Percentiles rank a stretch among this genome's conserved stretches.
Evolutionary conservation across 2,797 vertebrate genomes (phyloP).

Genomic region (Chaunax sp.): DNA sequence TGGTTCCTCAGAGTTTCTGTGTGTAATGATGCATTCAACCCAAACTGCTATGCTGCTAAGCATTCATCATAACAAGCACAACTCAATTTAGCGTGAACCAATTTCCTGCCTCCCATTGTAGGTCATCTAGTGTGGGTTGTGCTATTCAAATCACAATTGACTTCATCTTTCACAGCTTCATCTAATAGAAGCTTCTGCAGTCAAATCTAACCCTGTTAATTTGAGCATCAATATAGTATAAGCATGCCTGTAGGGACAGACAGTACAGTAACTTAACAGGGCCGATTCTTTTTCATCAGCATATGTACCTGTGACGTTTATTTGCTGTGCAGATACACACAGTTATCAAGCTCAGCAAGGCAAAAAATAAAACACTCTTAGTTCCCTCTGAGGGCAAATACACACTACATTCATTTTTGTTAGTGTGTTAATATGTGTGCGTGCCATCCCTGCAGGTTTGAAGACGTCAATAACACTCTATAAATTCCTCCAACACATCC

Average conservation of each 20-base stretch:
- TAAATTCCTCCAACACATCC: constrained; percentile 75
- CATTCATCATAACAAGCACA: constrained; percentile 80
- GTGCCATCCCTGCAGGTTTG: constrained; percentile 75
- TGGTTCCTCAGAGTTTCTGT: constrained; percentile 35
- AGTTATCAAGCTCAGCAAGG: constrained; percentile 54
- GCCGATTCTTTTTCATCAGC: constrained; percentile 79
- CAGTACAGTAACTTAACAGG: constrained; percentile 73
- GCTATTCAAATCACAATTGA: constrained; percentile 83
- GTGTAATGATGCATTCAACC: constrained; percentile 71
- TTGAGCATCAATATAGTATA: constrained; percentile 80
- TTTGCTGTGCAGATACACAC: constrained; percentile 72
- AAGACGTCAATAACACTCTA: constrained; percentile 80
- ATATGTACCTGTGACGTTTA: constrained; percentile 80
- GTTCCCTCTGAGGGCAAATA: constrained; percentile 48
- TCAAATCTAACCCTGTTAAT: constrained; percentile 83
- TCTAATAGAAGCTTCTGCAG: constrained; percentile 80
- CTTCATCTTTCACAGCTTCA: constrained; percentile 83
- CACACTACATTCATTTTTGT: constrained; percentile 53
- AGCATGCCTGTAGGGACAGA: constrained; percentile 69
- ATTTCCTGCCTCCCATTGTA: constrained; percentile 72
- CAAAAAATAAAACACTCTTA: constrained; percentile 42
- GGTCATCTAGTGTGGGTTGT: constrained; percentile 63
- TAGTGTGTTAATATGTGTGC: constrained; percentile 49
- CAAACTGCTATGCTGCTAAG: constrained; percentile 61
- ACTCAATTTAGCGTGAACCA: constrained; percentile 76